These are phyloP conservation scores for Asbolus verrucosus DNA, from an alignment of 1,140 invertebrate species.

Conservation along the genomic window DNA sequence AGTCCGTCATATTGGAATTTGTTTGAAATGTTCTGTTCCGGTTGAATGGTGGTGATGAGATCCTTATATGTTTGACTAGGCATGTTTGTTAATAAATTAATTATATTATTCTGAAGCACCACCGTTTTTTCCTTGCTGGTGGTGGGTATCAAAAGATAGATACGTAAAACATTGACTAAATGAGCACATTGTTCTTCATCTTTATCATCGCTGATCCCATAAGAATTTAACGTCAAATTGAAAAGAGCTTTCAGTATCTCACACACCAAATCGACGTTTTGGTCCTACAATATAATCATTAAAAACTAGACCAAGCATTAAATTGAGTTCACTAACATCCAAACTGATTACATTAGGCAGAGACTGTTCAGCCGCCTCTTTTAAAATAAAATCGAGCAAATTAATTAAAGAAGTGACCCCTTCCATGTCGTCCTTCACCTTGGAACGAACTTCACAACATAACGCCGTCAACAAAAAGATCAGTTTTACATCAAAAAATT, in stretches of 20 bases:
- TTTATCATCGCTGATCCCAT: constrained; percentile 67
- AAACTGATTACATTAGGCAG: constrained; percentile 45
- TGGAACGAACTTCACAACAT: constrained; percentile 76
- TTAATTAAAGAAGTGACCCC: constrained; percentile 85
- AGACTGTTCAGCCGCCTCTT: constrained; percentile 62
- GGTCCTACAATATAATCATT: constrained; percentile 69
- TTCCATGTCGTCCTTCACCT: constrained; percentile 81
- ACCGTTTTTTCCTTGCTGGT: constrained; percentile 73
- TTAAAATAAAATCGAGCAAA: constrained; percentile 80
- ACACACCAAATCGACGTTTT: constrained; percentile 77
- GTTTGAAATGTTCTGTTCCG: constrained; percentile 58
- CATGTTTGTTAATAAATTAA: constrained; percentile 72
- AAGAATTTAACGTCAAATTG: constrained; percentile 74
- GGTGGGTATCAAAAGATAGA: constrained; percentile 76
- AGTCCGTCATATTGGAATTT: constrained; percentile 67
- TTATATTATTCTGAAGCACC: constrained; percentile 78
- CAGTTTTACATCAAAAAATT: constrained; percentile 89
- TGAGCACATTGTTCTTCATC: constrained; percentile 77
- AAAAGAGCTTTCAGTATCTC: constrained; percentile 93
- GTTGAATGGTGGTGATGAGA: constrained; percentile 62
- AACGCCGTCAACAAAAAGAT: constrained; percentile 90
- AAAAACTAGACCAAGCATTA: constrained; percentile 13
- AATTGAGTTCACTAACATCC: constrained; percentile 47
- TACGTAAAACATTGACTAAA: constrained; percentile 79
- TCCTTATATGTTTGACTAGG: constrained; percentile 64